Evolutionary conservation across 2,113 vertebrate species (phyloP), one percentile per base, ranked within the genome.

Genomic region (Cyanoderma ruficeps): DNA sequence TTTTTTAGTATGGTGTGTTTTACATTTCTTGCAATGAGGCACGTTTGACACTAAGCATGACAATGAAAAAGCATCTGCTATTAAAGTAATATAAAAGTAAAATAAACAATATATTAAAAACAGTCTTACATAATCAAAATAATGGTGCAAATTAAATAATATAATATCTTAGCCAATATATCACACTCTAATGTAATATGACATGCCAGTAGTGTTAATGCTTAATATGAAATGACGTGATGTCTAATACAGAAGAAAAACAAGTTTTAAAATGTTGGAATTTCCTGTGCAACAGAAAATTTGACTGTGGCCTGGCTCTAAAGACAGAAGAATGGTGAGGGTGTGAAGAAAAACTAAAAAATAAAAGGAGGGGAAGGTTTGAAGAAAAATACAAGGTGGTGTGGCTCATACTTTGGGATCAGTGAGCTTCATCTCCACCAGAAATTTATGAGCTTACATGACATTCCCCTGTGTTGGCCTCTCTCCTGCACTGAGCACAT

Each of bases 191-290:
- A 93, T 83, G 49, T 65, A 80, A 72, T 52, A 76, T 72, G 78
- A 76, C 82, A 80, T 72, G 12, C 75, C 35, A 44, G 61, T 71
- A 50, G 11, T 76, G 31, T 33, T 72, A 90, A 71, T 55, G 75
- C 50, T 61, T 94, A 92, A 90, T 86, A 61, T 46, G 82, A 90
- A 95, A 85, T 90, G 90, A 94, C 2, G 4, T 83, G 92, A 90
- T 85, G 92, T 95, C 90, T 93, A 90, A 85, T 69, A 49, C 9
- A 83, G 70, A 93, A 90, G 70, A 65, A 93, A 96, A 95, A 61
- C 70, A 94, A 77, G 37, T 86, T 93, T 92, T 65, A 57, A 94
- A 64, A 83, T 61, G 61, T 49, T 87, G 90, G 92, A 88, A 93
- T 94, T 93, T 95, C 90, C 95, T 74, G 31, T 80, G 23, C 90